Conservation (phyloP, 1,140 invertebrate genomes). For the Berghia stephanieae region DNA sequence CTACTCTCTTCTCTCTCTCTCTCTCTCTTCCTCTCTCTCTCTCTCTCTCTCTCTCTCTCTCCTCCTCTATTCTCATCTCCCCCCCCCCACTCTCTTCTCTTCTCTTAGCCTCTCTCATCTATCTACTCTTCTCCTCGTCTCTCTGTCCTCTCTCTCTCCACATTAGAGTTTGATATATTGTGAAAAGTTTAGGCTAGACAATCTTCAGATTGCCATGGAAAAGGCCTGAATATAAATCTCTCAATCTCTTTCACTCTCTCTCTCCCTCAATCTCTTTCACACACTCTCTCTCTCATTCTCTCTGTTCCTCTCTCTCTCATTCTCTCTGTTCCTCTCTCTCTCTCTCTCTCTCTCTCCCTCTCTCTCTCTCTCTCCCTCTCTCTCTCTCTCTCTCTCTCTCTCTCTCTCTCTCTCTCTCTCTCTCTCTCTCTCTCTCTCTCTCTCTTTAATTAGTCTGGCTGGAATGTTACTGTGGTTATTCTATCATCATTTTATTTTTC, state of each 20-base stretch:
- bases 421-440: constrained; percentile 13
- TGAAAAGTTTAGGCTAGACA: too few species aligned
- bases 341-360: background rate
- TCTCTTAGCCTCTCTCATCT: too few species aligned
- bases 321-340: background rate
- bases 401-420: background rate
- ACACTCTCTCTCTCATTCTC: background rate
- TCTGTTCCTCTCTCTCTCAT: background rate
- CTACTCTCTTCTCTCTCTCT: background rate
- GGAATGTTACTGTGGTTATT: too few species aligned
- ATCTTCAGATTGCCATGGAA: too few species aligned
- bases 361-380: background rate
- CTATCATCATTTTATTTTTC: too few species aligned
- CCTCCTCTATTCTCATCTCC: background rate
- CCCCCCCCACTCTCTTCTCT: too few species aligned
- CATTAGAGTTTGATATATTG: too few species aligned
- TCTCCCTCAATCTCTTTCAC: constrained; percentile 1
- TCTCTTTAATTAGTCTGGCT: too few species aligned
- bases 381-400: constrained; percentile 18
- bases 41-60: background rate
- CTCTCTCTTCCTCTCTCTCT: background rate
- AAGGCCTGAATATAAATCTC: too few species aligned
- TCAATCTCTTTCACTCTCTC: background rate
- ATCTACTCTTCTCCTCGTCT: too few species aligned
- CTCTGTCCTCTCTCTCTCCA: too few species aligned